Base-by-base conservation (phyloP, 1,140 invertebrate species). In the Aphaenogaster ashmeadi region DNA sequence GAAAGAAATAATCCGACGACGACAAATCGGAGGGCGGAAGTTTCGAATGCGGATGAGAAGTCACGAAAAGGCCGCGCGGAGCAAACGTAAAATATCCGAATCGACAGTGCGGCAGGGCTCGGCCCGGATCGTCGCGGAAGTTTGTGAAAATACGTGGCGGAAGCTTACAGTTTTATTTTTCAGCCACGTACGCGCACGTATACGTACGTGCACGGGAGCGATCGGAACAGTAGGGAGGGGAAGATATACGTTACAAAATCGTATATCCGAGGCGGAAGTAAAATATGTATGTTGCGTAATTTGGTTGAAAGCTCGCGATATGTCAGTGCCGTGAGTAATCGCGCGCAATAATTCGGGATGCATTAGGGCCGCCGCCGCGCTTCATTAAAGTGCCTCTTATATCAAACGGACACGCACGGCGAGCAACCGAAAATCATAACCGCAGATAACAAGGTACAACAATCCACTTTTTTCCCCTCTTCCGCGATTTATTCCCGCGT, bases 241-340 rank as follows among this genome's bases (percentile, higher is more conserved):
- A 69, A 60, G n/a, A 21, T 47, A 38, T 8, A 13, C 2, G 33
- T 52, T 52, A 52, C 47, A 69, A 66, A 84, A 60, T 47, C 56
- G 41, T 74, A 50, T 75, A 60, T 74, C 38, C 54, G 41, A 13
- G 47, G 44, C 44, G 69, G 7, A 50, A 36, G 54, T 81, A 71
- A 84, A 84, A 75, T 75, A 84, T 75, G 54, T 60, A 84, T 36
- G 67, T 33, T 33, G 33, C 69, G 80, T 84, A 84, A 84, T 84
- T 84, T 74, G 44, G 18, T 75, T 75, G 80, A 84, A 75, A 75
- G 80, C 80, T 27, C 33, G 80, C 56, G n/a, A 38, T 56, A n/a
- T 21, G 52, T 50, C 41, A 75, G 80, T 50, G 69, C 21, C 56
- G 27, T 50, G 80, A 60, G 44, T 54, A 71, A 74, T 50, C 41